Evolutionary conservation across 2,797 vertebrate genomes (phyloP), one percentile per base, ranked within the genome.

Genomic region (Myotis planiceps): DNA sequence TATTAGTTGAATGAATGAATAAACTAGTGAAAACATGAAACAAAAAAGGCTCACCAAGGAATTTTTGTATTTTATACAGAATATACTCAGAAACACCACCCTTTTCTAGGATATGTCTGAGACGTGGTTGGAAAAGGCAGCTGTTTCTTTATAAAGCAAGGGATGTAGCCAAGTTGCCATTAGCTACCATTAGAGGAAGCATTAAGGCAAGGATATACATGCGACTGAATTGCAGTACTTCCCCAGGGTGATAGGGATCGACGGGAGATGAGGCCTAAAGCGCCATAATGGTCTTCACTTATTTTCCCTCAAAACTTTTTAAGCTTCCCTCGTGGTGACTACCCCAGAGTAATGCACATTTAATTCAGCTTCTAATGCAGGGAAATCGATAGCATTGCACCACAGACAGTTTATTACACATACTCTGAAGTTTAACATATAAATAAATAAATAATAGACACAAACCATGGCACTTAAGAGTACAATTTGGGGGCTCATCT

Each of bases 371-470:
- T 82, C 21, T 97, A 88, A 97, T 96, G 96, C 93, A 90, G 25
- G 90, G 78, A 74, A 96, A 97, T 98, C 98, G 27, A 98, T 97
- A 95, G 87, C 58, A 53, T 87, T 27, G 45, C 53, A 90, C 97
- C 97, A 65, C 96, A 96, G 88, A 37, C 47, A 12, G 69, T 75
- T 97, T 96, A 75, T 93, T 88, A 97, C 71, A 27, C 6, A 0
- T 88, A 90, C 89, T 92, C 93, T 90, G 82, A 98, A 97, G 95
- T 97, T 98, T 97, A 98, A 97, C 93, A 25, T 79, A 68, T 94
- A 96, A 97, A 97, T 96, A 97, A 96, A 97, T 96, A 92, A 97
- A 81, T 74, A 84, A 94, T 78, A 88, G 29, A 83, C 83, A 63
- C 9, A 95, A 53, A 88, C 66, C 93, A 72, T 68, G 25, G 96